Percentiles rank a stretch among this genome's conserved stretches.
phyloP scores from a whole-genome alignment of 2,797 vertebrate genomes.

The Basileuterus tristriatus region DNA sequence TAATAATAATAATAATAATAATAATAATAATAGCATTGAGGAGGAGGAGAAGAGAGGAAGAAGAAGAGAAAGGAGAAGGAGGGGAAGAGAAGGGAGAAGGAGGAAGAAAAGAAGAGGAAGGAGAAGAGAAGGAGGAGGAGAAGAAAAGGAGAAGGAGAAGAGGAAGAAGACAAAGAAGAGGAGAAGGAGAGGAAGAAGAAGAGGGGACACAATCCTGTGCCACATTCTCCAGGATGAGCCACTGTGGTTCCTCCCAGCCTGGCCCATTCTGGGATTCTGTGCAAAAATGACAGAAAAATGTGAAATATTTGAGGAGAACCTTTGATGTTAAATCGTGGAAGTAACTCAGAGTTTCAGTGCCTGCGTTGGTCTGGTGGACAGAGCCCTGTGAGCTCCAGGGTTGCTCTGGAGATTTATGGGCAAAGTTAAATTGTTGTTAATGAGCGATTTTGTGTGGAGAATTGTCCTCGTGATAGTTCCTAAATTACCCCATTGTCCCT shows the following conservation, averaged over 20 bases:
- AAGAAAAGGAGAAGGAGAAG: rapidly evolving
- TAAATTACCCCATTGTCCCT: not conserved
- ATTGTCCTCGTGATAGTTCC: not conserved
- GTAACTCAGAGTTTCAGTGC: not conserved
- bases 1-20: not conserved
- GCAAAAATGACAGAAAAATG: not conserved
- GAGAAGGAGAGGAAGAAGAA: rapidly evolving
- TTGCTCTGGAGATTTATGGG: not conserved
- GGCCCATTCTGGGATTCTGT: not conserved
- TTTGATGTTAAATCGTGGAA: not conserved
- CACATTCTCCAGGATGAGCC: not conserved
- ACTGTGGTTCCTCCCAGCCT: not conserved
- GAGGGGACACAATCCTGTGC: not conserved
- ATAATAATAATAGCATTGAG: not conserved
- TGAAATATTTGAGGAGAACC: not conserved
- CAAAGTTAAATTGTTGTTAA: not conserved
- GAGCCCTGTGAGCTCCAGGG: not conserved
- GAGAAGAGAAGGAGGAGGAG: rapidly evolving
- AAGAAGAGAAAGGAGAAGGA: no score
- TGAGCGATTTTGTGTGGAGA: not conserved
- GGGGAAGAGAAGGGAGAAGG: no score
- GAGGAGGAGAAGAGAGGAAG: rapidly evolving
- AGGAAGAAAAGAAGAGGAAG: no score
- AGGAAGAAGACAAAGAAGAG: no score
- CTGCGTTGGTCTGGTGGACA: rapidly evolving